Evolutionary conservation across 2,797 vertebrate genomes (phyloP).

Genomic region (Zalophus californianus): DNA sequence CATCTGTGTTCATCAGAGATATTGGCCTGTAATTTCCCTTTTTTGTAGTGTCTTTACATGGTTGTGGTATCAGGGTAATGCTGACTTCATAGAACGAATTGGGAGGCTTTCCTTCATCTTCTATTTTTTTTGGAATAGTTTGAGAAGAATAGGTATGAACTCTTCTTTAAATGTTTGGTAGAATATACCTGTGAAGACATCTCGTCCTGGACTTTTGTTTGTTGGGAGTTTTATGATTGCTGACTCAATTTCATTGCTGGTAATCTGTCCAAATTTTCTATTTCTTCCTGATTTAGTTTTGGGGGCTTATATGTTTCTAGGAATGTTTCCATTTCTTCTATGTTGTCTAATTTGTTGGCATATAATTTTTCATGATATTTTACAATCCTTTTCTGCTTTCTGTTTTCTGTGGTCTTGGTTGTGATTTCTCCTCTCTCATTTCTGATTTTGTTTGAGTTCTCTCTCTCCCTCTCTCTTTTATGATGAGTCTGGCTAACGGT

Average conservation of each 20-base stretch:
- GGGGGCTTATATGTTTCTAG: background rate
- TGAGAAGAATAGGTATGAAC: background rate
- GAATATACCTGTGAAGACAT: background rate
- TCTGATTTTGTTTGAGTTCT: background rate
- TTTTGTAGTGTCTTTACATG: background rate
- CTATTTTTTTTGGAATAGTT: background rate
- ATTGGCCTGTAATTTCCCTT: background rate
- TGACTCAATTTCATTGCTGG: background rate
- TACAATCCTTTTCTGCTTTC: background rate
- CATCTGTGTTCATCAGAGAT: background rate
- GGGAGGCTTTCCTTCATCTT: background rate
- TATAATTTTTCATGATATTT: background rate
- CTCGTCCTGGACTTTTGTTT: background rate
- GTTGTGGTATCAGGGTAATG: background rate
- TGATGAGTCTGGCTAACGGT: background rate
- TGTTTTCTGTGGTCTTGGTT: background rate
- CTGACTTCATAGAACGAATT: background rate
- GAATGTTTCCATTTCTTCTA: background rate
- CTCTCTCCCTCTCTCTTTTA: background rate
- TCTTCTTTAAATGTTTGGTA: background rate
- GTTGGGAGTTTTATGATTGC: background rate
- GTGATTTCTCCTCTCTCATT: background rate
- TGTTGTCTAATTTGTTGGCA: background rate
- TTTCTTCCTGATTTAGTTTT: background rate
- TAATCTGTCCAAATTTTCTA: background rate